Evolutionary conservation across 2,797 vertebrate species (phyloP), one percentile per base, ranked within the genome.

Genomic region (Pseudochromis fuscus): DNA sequence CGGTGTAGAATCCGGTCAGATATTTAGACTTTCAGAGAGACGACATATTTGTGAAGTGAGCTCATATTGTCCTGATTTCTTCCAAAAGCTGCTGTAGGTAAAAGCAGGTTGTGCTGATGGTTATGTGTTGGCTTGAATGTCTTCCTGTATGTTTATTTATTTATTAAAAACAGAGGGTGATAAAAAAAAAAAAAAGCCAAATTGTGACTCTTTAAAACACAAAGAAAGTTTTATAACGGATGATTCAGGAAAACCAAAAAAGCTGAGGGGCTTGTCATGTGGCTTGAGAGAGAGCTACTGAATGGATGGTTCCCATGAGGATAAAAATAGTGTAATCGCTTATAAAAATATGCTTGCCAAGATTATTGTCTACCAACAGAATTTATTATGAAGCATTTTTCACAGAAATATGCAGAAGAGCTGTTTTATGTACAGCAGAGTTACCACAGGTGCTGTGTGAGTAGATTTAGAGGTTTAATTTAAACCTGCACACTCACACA

Each of bases 21-120:
- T 44, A 59, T 73, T 48, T 19, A 56, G 33, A 60, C 25, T 42
- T 71, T 72, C 27, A 51, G 50, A 72, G 42, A 19, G 35, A 64
- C 15, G 46, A 69, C 53, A 62, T n/a, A n/a, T 81, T 58, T 66
- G 49, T 42, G 42, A 60, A 61, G 31, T 76, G 76, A 78, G 45
- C 66, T 75, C 38, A 74, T 67, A 67, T 37, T 1, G 63, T 25
- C 19, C 27, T 31, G 35, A 61, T n/a, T n/a, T n/a, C n/a, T n/a
- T n/a, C n/a, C n/a, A n/a, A n/a, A n/a, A n/a, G 52, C 57, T 23
- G 1, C 18, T 62, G 33, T 31, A 18, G 27, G 21, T 49, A 25
- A 25, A 61, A 27, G 23, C 51, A 30, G 49, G 65, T 28, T 40
- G 19, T 51, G 12, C 28, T 49, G 38, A 19, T 21, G 33, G 25